phyloP scores from a whole-genome alignment of 2,888 invertebrate genomes.

The Cosmopolites sordidus region DNA sequence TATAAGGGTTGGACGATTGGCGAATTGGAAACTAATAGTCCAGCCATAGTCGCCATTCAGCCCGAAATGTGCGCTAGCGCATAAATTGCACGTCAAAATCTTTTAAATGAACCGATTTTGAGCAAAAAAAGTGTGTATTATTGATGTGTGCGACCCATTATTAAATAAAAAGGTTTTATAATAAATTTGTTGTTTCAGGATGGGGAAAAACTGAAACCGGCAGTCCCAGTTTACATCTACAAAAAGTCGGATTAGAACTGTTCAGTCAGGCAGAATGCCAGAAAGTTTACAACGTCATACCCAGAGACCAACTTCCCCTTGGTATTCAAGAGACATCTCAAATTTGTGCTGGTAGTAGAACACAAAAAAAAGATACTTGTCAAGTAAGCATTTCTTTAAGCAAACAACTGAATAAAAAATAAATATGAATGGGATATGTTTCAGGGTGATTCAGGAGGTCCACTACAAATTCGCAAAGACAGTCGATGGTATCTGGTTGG shows the following conservation, averaged over 20 bases:
- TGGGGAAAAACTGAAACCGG: constrained; percentile 47
- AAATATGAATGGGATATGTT: neutral
- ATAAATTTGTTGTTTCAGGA: constrained; percentile 37
- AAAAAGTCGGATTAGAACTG: constrained; percentile 48
- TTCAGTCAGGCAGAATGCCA: constrained; percentile 41
- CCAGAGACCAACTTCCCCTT: constrained; percentile 35
- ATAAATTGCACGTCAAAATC: no score
- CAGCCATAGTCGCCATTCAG: no score
- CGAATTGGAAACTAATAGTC: no score
- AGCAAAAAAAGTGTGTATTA: no score
- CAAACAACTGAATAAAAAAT: neutral
- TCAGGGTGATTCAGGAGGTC: constrained; percentile 39
- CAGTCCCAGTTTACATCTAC: constrained; percentile 39
- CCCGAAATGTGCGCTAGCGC: no score
- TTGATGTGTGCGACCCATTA: no score
- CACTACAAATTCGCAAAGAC: constrained; percentile 33
- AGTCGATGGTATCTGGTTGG: constrained; percentile 33
- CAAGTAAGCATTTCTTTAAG: constrained; percentile 41
- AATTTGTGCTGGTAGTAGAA: constrained; percentile 49
- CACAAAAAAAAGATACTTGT: constrained; percentile 49
- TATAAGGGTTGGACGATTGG: no score
- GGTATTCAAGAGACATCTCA: constrained; percentile 47
- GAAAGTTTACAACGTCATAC: constrained; percentile 32
- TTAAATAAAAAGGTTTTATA: no score
- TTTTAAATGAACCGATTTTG: no score